Percentiles rank a stretch among this genome's conserved stretches.
Conservation (phyloP, 1,140 invertebrate species). For the Trachymyrmex septentrionalis region DNA sequence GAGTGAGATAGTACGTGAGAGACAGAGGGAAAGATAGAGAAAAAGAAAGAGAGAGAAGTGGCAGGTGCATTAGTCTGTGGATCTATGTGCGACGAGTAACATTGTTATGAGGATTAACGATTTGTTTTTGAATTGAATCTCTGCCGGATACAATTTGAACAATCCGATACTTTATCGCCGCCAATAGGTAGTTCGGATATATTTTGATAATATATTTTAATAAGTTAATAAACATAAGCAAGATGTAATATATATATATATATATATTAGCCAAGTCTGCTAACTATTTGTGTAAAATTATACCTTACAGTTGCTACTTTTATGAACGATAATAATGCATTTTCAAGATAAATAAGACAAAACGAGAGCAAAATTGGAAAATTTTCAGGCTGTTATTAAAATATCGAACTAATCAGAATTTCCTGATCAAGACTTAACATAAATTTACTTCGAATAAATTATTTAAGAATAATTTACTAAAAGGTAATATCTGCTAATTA, state of each 20-base stretch:
- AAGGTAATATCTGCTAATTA: not conserved
- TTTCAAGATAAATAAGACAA: not conserved
- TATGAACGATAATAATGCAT: not conserved
- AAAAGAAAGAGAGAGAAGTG: conserved; percentile 17
- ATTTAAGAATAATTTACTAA: conserved; percentile 20
- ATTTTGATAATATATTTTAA: conserved; percentile 1
- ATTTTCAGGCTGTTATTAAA: not conserved
- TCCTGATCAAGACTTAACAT: not conserved
- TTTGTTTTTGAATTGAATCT: conserved; percentile 31
- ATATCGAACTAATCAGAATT: not conserved
- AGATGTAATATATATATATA: too few relatives aligned
- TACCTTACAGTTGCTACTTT: not conserved
- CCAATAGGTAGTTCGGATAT: not conserved
- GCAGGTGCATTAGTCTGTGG: conserved; percentile 63
- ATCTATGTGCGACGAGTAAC: conserved; percentile 53
- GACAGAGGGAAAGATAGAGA: not conserved
- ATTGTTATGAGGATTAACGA: conserved; percentile 54
- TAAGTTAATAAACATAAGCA: conserved; percentile 10
- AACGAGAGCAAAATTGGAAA: not conserved
- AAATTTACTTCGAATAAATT: conserved; percentile 5
- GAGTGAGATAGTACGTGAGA: not conserved
- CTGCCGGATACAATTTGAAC: conserved; percentile 30
- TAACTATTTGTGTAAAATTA: conserved; percentile 37
- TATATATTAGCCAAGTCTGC: not conserved
- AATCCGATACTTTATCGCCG: conserved; percentile 31